Evolutionary conservation across 2,797 vertebrate species (phyloP), one percentile per base, ranked within the genome.

Genomic region (Oryzias dopingdopingensis): DNA sequence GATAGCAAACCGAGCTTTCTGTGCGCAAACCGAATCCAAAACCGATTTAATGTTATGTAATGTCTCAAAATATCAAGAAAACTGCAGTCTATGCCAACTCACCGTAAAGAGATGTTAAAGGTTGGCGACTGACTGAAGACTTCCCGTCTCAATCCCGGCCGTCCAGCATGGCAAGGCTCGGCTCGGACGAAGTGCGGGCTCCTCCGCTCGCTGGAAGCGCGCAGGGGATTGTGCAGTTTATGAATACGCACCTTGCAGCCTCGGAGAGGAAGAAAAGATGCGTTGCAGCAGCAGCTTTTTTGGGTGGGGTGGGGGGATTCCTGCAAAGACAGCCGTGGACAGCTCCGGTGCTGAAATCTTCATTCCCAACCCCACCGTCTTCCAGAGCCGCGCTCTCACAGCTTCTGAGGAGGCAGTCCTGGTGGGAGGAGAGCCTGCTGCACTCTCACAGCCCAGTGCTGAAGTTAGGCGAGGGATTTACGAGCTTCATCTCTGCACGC

Each of bases 301-400:
- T 49, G 4, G 56, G 47, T 59, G 29, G 24, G 44, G 23, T 64
- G 46, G 42, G 20, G 62, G 22, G 61, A 59, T 69, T 32, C 71
- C 73, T 61, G 65, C 59, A 60, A 64, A 55, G 67, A 49, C 53
- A 72, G 59, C 56, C 22, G 65, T 29, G 77, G 89, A 93, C 90
- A 92, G 92, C 88, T 89, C 91, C 90, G 49, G 91, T 93, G 85
- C 91, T 92, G 91, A 92, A 90, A 79, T 80, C 46, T 70, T 56
- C 5, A 10, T 17, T n/a, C 18, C 47, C 20, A 14, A 2, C 24
- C 42, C 71, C 67, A 48, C 70, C 69, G 74, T 37, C 32, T 37
- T 37, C 10, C 32, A 37, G 32, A 37, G 10, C 32, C 1, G 32
- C 32, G 32, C 32, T 12, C 10, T 37, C 58, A 72, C 67, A 61